Percentiles rank a stretch among this genome's conserved stretches.
phyloP scores from a whole-genome alignment of 2,797 vertebrate species.

The Rhyacichthys aspro region DNA sequence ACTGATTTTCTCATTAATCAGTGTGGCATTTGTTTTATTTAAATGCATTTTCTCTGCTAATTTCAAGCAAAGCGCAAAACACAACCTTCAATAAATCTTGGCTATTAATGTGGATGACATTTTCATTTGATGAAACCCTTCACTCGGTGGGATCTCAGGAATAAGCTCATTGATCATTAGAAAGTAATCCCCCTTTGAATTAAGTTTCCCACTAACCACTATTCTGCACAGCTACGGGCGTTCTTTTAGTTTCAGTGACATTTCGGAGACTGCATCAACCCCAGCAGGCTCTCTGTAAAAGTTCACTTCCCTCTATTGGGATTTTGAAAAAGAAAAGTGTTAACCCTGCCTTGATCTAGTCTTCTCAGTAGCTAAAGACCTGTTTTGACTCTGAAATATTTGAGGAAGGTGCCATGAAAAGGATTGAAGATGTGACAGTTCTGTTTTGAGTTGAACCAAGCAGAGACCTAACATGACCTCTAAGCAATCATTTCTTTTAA shows the following conservation, averaged over 20 bases:
- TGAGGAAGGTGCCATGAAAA: slow-evolving; percentile 13
- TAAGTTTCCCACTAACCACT: slow-evolving; percentile 24
- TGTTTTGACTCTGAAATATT: background rate
- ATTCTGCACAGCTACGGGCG: background rate
- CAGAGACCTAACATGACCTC: background rate
- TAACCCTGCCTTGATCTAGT: slow-evolving; percentile 23
- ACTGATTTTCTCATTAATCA: slow-evolving; percentile 3
- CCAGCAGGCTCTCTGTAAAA: slow-evolving; percentile 6
- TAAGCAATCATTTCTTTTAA: background rate
- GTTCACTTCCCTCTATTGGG: slow-evolving; percentile 12
- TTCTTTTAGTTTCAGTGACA: slow-evolving; percentile 23
- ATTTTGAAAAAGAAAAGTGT: background rate
- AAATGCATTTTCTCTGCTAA: background rate
- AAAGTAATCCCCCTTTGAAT: slow-evolving; percentile 22
- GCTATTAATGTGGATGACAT: slow-evolving; percentile 13
- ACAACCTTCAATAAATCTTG: background rate
- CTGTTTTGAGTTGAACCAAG: slow-evolving; percentile 15
- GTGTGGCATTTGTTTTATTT: background rate
- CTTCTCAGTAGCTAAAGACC: slow-evolving; percentile 7
- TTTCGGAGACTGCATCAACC: slow-evolving; percentile 26
- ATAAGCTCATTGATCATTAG: slow-evolving; percentile 22
- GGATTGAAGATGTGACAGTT: slow-evolving; percentile 2
- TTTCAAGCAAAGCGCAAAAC: background rate
- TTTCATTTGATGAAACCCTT: slow-evolving; percentile 7
- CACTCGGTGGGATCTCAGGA: slow-evolving; percentile 4